A percentile compares a stretch with the other conserved stretches of the same genome.
Conservation (phyloP, 2,888 invertebrate species). For the Aquatica leii region DNA sequence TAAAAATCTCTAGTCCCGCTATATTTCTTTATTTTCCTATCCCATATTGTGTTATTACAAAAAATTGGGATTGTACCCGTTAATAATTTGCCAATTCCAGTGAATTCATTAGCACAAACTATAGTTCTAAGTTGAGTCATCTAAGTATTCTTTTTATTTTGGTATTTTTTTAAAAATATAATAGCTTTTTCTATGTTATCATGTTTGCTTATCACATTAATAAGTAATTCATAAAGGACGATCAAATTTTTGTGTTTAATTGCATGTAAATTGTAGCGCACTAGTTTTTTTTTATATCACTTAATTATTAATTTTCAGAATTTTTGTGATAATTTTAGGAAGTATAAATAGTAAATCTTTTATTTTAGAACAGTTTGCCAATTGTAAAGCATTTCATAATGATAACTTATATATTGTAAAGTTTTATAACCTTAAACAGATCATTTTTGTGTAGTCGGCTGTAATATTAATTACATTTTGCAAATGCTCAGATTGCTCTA, state of each 20-base stretch:
- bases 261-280: slow-evolving; percentile 45
- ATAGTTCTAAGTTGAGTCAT: slow-evolving; percentile 47
- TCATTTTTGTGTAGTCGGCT: slow-evolving; percentile 46
- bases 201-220: slow-evolving; percentile 19
- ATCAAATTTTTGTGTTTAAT: slow-evolving; percentile 37
- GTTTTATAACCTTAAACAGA: slow-evolving; percentile 34
- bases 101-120: slow-evolving; percentile 44
- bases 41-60: not conserved
- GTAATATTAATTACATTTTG: slow-evolving; percentile 56
- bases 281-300: slow-evolving; percentile 49
- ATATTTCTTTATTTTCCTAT: slow-evolving; percentile 53
- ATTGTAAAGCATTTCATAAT: slow-evolving; percentile 46
- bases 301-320: slow-evolving; percentile 33
- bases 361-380: slow-evolving; percentile 48
- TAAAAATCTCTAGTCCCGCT: slow-evolving; percentile 76
- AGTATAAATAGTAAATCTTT: slow-evolving; percentile 25
- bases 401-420: slow-evolving; percentile 35
- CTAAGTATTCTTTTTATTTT: slow-evolving; percentile 47
- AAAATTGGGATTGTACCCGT: not conserved
- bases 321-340: slow-evolving; percentile 51
- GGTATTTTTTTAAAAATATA: slow-evolving; percentile 34
- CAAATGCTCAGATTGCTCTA: slow-evolving; percentile 57
- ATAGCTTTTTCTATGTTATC: slow-evolving; percentile 31
- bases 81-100: slow-evolving; percentile 40
- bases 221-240: slow-evolving; percentile 8